Base-by-base conservation (phyloP, 2,797 vertebrate genomes). In the Poecilia wingei region DNA sequence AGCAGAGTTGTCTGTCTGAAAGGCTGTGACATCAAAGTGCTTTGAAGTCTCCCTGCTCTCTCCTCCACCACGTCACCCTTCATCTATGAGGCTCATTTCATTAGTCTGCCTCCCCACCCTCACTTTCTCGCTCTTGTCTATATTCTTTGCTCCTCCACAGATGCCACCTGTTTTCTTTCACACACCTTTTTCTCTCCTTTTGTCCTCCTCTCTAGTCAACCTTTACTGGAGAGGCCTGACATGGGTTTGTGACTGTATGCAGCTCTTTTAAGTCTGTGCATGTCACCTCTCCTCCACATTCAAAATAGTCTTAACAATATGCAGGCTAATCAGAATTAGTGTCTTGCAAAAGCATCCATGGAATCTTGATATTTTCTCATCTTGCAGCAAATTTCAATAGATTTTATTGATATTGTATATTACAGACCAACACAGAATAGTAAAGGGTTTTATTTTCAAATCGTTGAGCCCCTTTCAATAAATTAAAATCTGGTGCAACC, bases 21-120 rank as follows among this genome's bases (percentile, higher is more conserved):
- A 93, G 89, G 87, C 93, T 94, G 91, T 94, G 92, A 92, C 94
- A 94, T 94, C 92, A 95, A 94, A 95, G 91, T 88, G 79, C 92
- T 95, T 95, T 94, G 91, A 95, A 93, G 93, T 92, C 86, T 89
- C 87, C 88, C 86, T 88, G 78, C 77, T 86, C 85, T 90, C 89
- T 88, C 86, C 90, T 87, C 83, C 45, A 61, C 88, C 84, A 77
- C 83, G 84, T 91, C 90, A 86, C 77, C 85, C 86, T 92, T 94
- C 88, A 93, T 91, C 86, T 87, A 73, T 43, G 81, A 82, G 78
- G 79, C 82, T 84, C 77, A 79, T 92, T 94, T 91, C 89, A 93
- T 93, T 93, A 92, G 81, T 76, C 83, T 79, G 33, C 79, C 85
- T 85, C 78, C 80, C 72, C 25, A 79, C 78, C 6, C 69, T 81